Percentiles rank a stretch among this genome's conserved stretches.
Conservation (phyloP, 1,140 invertebrate genomes). For the Melipona quadrifasciata region DNA sequence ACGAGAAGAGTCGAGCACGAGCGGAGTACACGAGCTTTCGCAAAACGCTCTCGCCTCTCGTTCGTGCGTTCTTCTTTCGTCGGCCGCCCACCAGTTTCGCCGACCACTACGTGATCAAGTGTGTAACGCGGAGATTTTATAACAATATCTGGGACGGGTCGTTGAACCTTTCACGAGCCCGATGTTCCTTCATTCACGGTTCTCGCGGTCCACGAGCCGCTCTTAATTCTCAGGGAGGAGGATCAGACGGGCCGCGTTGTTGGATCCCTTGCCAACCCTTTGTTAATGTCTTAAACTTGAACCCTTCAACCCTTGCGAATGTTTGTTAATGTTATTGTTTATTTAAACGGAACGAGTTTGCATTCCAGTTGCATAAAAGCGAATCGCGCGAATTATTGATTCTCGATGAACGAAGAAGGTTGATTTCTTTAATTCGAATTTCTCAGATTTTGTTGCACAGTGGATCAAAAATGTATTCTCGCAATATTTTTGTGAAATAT, state of each 20-base stretch:
- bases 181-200: conserved; percentile 42
- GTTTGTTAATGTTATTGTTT: background rate
- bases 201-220: conserved; percentile 4
- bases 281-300: too few species aligned
- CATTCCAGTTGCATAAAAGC: background rate
- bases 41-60: background rate
- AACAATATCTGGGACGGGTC: conserved; percentile 71
- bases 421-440: too few species aligned
- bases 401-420: background rate
- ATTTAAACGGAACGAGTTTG: background rate
- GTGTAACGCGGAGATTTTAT: conserved; percentile 67
- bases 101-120: conserved; percentile 57
- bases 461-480: too few species aligned
- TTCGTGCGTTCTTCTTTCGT: conserved; percentile 26
- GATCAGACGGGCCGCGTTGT: background rate
- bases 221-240: conserved; percentile 9
- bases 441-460: too few species aligned
- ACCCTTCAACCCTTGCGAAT: background rate
- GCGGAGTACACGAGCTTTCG: background rate
- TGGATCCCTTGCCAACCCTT: background rate
- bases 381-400: conserved; percentile 9
- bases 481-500: too few species aligned
- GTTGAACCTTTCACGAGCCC: conserved; percentile 64
- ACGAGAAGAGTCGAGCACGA: too few species aligned
- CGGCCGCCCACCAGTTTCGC: background rate